These are phyloP conservation scores for Drosophila kokeensis DNA, from an alignment of 2,888 invertebrate species.

Conservation along the genomic window DNA sequence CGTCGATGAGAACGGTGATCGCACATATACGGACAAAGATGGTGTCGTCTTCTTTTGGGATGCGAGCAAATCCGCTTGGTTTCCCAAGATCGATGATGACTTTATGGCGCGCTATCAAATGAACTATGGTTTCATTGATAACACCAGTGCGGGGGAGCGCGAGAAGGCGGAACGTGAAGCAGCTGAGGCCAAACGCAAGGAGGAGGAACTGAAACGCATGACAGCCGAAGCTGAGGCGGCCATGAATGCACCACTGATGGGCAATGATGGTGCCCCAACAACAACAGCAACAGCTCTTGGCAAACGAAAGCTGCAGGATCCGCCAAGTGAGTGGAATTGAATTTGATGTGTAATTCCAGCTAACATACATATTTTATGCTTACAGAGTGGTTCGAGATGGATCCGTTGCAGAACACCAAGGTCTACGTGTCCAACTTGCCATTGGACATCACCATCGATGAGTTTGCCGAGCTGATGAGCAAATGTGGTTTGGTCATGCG, in stretches of 20 bases:
- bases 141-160: constrained; percentile 81
- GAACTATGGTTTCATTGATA: constrained; percentile 94
- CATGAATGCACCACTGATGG: constrained; percentile 46
- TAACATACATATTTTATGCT: not conserved
- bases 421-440: constrained; percentile 98
- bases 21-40: constrained; percentile 93
- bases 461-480: constrained; percentile 95
- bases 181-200: constrained; percentile 68
- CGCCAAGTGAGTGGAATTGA: constrained; percentile 82
- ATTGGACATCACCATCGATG: constrained; percentile 93
- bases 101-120: constrained; percentile 98
- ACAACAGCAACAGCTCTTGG: constrained; percentile 32
- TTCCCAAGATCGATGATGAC: constrained; percentile 98
- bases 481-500: constrained; percentile 98
- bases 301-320: constrained; percentile 86
- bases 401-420: constrained; percentile 95
- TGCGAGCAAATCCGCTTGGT: constrained; percentile 95
- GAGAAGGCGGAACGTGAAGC: constrained; percentile 67
- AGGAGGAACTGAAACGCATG: constrained; percentile 73
- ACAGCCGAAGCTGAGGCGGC: constrained; percentile 77
- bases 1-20: constrained; percentile 92
- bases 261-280: constrained; percentile 17
- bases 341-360: not conserved
- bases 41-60: constrained; percentile 97
- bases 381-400: constrained; percentile 96